Percentiles rank a stretch among this genome's conserved stretches.
Evolutionary conservation across 2,888 invertebrate genomes (phyloP).

Genomic region (Tetranychus truncatus): DNA sequence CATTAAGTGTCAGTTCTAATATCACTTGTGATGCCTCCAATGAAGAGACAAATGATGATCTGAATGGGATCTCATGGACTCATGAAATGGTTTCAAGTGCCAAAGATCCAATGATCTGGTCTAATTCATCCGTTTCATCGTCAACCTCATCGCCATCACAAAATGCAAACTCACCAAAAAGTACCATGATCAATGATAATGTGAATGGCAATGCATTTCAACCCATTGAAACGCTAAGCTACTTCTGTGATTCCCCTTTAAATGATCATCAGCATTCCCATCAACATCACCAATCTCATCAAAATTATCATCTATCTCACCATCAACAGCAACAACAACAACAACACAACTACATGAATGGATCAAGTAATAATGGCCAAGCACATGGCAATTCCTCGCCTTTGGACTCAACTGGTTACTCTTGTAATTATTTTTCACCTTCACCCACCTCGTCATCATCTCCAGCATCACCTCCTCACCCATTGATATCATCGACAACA

Average conservation of each 20-base stretch:
- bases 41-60: background rate
- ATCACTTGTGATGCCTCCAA: background rate
- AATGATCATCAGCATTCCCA: background rate
- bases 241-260: conserved; percentile 4
- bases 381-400: too few species aligned
- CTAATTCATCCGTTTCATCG: background rate
- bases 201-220: conserved; percentile 7
- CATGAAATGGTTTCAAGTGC: conserved; percentile 1
- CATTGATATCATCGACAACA: background rate
- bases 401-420: background rate
- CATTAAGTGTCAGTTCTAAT: background rate
- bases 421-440: background rate
- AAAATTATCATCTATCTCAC: background rate
- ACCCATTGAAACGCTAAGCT: background rate
- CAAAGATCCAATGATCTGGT: conserved; percentile 9
- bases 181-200: background rate
- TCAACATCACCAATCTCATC: background rate
- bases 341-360: background rate
- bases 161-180: background rate
- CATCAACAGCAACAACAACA: background rate
- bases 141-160: background rate
- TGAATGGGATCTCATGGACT: background rate
- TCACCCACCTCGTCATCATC: background rate
- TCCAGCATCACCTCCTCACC: background rate
- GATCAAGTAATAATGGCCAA: background rate